Base-by-base conservation (phyloP, 2,888 invertebrate genomes). In the Athrips mouffetella region DNA sequence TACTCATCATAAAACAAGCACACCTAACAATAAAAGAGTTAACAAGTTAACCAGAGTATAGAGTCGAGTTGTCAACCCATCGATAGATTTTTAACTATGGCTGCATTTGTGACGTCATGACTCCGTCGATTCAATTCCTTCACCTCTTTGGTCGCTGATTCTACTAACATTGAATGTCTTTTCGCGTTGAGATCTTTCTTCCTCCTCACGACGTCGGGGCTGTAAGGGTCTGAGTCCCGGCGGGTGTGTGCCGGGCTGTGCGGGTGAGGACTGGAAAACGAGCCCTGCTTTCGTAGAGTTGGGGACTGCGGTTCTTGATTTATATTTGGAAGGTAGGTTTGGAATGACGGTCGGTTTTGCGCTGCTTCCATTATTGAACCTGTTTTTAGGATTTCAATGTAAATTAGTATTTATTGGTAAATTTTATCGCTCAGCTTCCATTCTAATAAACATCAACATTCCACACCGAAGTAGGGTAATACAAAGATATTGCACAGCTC, bases 281-380 rank as follows among this genome's bases (percentile, higher is more conserved):
- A 77, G 2, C 78, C 69, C 49, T 80, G 81, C 31, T 80, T 70
- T 29, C 79, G 76, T 0, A 79, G 49, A 1, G 75, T 73, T 6
- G 73, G 67, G 7, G 73, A 41, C 2, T 74, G 70, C 10, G 70
- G 68, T 11, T 84, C 81, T 35, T 69, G 72, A 3, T 62, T 70
- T 48, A 73, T 49, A 52, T 71, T 83, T 3, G 88, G 85, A 4
- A 89, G 67, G 63, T 89, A 89, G 0, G 89, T 88, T 63, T 89
- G 89, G 76, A 89, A 89, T 20, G 89, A 80, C 8, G 89, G 88
- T 47, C 87, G 67, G 60, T 92, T 93, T 65, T 93, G 93, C 8
- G 93, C 91, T 3, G 91, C 93, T 65, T 93, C 93, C 81, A 93
- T 93, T 63, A 93, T 92, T 25, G 92, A 93, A 62, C 91, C 92